These are phyloP conservation scores for Corvus cornix DNA, from an alignment of 2,113 vertebrate species.

Conservation along the genomic window DNA sequence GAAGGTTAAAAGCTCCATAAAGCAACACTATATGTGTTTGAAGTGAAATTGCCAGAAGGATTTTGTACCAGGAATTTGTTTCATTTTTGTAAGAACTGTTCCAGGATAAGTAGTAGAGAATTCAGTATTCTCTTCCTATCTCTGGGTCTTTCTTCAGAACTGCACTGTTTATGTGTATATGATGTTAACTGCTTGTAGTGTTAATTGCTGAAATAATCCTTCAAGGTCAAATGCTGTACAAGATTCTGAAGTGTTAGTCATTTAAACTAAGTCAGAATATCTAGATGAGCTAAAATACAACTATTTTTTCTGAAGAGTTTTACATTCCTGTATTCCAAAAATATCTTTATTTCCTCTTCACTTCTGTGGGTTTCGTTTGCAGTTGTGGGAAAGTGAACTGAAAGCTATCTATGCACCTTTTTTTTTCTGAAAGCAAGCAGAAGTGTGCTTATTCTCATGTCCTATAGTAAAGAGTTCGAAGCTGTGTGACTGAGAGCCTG, in stretches of 20 bases:
- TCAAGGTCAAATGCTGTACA: background rate
- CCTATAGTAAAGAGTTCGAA: background rate
- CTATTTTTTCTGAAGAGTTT: background rate
- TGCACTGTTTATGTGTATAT: background rate
- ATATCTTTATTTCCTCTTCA: background rate
- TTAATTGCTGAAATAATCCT: background rate
- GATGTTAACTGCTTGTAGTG: background rate
- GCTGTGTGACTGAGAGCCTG: background rate
- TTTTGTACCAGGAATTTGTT: background rate
- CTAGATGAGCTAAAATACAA: background rate
- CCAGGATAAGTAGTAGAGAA: background rate
- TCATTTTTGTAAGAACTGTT: background rate
- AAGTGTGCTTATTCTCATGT: background rate
- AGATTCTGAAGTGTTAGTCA: background rate
- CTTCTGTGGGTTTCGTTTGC: background rate
- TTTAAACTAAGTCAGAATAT: background rate
- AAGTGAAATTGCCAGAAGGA: background rate
- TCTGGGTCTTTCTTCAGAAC: background rate
- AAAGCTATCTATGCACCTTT: background rate
- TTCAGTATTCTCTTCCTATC: background rate
- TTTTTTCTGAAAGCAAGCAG: background rate
- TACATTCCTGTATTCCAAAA: background rate
- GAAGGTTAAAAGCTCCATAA: background rate
- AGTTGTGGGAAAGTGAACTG: background rate
- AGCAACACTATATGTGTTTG: background rate